Base-by-base conservation (phyloP, 2,888 invertebrate species). In the Cerceris ruficornis region DNA sequence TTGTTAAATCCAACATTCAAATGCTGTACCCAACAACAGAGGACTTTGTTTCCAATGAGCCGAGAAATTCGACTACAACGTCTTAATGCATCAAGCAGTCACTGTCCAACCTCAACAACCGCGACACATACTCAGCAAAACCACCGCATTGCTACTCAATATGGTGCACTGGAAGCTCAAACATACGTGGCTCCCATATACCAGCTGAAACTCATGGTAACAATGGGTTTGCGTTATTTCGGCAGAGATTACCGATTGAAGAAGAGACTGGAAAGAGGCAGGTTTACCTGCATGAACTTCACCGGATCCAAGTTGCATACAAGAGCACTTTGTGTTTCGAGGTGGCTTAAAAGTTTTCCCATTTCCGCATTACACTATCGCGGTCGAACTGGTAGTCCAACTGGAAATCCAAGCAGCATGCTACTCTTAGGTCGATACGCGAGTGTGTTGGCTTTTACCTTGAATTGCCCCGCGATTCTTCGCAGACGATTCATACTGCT, bases 341-440 rank as follows among this genome's bases (percentile, higher is more conserved):
- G 81, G 65, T 67, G 84, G 72, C 87, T 83, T 84, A 86, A 87
- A 87, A 88, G 85, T 88, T 88, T 88, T 87, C 83, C 85, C 87
- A 88, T 88, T 87, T 88, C 85, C 83, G 80, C 62, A 77, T 64
- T 75, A 76, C 75, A 64, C 71, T 76, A 85, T 81, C 75, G 75
- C 67, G 64, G 68, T 61, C 75, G 64, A 75, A 79, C 71, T 75
- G 79, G 80, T 81, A 85, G 68, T 61, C 75, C 66, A 75, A 79
- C 71, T 75, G 77, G 80, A 82, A 85, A 85, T 83, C 82, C 82
- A 70, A 70, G 55, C 61, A 59, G 62, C 70, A 66, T 60, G 78
- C 69, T 68, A 72, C 73, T 81, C 66, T 70, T 50, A 50, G 57
- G 42, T 14, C 14, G 50, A 14, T 57, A 39, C 52, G 66, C 67